Base-by-base conservation (phyloP, 2,113 vertebrate genomes). In the Nothocercus nigrocapillus region DNA sequence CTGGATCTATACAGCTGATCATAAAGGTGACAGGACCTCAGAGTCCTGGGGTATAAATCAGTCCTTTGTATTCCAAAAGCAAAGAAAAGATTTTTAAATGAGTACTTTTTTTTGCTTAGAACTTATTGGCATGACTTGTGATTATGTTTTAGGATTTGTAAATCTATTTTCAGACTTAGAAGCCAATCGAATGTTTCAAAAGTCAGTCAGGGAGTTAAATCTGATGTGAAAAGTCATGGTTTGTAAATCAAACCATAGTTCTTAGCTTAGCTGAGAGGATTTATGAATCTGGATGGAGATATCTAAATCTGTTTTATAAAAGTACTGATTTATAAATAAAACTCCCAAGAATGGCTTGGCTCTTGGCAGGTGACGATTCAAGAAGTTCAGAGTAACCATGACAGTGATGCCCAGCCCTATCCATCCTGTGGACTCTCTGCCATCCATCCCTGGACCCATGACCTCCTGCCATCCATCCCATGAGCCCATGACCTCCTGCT, bases 281-380 rank as follows among this genome's bases (percentile, higher is more conserved):
- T 97, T 97, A 94, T 96, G 89, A 85, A 91, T 94, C 93, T 78
- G 90, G 89, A 94, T 36, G 61, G 90, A 93, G 89, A 94, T 92
- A 94, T 20, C 64, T 42, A 90, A 96, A 90, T 95, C 95, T 96
- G 93, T 34, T 96, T 92, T 86, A 59, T 36, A 85, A 94, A 96
- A 96, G 77, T 8, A 66, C 53, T 3, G 77, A 87, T 97, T 93
- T 84, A 68, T 84, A 92, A 95, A 94, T 79, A 74, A 95, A 32
- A 2, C 22, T 59, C 78, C 74, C 11, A 76, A 81, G 82, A 38
- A 70, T 7, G 3, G 34, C 68, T 81, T 7, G 11, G 56, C 36
- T 93, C 49, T 38, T 3, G 8, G 82, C 42, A 66, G 74, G 56
- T 51, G 77, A 38, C 54, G 78, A 81, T 53, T 56, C 73, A 61